A percentile compares a stretch with the other conserved stretches of the same genome.
phyloP scores from a whole-genome alignment of 1,140 invertebrate genomes.

The Triops longicaudatus region DNA sequence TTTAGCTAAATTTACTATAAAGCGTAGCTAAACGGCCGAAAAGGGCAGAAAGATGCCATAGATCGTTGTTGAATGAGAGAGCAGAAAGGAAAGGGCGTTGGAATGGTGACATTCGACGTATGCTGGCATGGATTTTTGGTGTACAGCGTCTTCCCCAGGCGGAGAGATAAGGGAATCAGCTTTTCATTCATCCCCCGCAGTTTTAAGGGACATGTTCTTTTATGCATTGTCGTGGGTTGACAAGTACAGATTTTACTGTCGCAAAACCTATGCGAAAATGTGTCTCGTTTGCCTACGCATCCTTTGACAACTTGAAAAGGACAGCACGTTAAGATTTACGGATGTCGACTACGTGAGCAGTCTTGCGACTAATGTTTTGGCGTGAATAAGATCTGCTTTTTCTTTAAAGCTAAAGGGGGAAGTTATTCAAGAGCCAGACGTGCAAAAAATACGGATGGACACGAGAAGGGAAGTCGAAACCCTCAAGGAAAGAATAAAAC shows the following conservation, averaged over 20 bases:
- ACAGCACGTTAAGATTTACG: background rate
- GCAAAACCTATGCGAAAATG: background rate
- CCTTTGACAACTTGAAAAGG: background rate
- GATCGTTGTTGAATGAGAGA: background rate
- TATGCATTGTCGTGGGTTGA: background rate
- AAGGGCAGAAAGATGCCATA: background rate
- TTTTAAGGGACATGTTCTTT: background rate
- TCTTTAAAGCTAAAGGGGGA: background rate
- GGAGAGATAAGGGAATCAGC: background rate
- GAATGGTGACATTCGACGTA: background rate
- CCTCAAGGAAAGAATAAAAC: background rate
- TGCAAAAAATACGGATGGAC: background rate
- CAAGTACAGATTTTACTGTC: background rate
- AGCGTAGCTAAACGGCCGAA: background rate
- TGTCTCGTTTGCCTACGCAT: background rate
- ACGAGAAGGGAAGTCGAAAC: constrained; percentile 4
- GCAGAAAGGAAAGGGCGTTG: background rate
- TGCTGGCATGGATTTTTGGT: background rate
- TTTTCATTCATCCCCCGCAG: background rate
- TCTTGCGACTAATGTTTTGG: background rate
- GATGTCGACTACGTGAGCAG: background rate
- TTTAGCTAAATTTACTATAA: no score
- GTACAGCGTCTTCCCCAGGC: background rate
- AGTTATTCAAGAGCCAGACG: background rate
- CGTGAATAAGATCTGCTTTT: background rate